Percentiles rank a stretch among this genome's conserved stretches.
Conservation (phyloP, 2,113 vertebrate genomes). For the Syngnathus scovelli region DNA sequence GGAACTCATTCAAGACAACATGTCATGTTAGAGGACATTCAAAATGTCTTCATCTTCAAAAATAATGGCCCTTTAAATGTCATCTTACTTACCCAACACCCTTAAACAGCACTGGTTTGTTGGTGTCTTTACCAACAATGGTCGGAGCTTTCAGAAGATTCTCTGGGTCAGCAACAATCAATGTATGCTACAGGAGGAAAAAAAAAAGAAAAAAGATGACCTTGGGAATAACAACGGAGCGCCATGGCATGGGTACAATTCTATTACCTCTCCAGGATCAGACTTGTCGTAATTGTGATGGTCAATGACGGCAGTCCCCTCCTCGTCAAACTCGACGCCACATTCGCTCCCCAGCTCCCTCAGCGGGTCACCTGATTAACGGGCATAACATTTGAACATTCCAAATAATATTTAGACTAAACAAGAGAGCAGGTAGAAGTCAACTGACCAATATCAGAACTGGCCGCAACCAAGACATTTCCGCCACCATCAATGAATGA, state of each 20-base stretch:
- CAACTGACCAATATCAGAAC: slow-evolving; percentile 87
- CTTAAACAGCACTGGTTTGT: slow-evolving; percentile 88
- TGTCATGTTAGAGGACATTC: too few relatives aligned
- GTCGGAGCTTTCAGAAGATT: slow-evolving; percentile 94
- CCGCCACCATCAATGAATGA: slow-evolving; percentile 93
- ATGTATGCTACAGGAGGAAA: slow-evolving; percentile 75
- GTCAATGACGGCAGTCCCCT: slow-evolving; percentile 91
- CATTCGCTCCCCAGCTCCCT: slow-evolving; percentile 96
- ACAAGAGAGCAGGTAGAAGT: not conserved
- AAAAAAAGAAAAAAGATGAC: not conserved
- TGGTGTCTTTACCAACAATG: slow-evolving; percentile 82
- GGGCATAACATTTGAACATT: not conserved
- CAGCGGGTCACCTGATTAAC: slow-evolving; percentile 84
- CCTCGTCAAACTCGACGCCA: slow-evolving; percentile 97
- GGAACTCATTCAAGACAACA: not conserved
- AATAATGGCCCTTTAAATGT: not conserved
- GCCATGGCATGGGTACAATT: not conserved
- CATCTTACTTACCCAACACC: slow-evolving; percentile 85
- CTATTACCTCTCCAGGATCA: slow-evolving; percentile 85
- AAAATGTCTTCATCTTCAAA: too few relatives aligned
- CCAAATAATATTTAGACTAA: not conserved
- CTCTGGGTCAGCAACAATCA: slow-evolving; percentile 87
- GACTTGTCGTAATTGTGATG: slow-evolving; percentile 94
- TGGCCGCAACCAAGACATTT: slow-evolving; percentile 89
- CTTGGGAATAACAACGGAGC: not conserved